phyloP scores from a whole-genome alignment of 2,888 invertebrate genomes.

The Spilarctia lutea region DNA sequence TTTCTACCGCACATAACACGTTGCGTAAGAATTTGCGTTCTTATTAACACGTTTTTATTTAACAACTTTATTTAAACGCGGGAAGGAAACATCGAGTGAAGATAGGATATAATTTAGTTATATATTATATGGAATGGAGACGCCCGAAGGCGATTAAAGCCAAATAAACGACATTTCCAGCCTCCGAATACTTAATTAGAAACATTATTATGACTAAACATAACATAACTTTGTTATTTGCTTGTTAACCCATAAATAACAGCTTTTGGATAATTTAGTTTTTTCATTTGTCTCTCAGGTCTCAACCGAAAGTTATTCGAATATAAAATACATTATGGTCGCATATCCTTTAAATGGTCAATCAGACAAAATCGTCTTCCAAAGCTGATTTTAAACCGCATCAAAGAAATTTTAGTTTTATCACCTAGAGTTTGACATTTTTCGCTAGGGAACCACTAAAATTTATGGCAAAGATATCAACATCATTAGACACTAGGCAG shows the following conservation, averaged over 20 bases:
- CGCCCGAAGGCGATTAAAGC: not conserved
- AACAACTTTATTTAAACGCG: not conserved
- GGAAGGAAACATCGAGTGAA: not conserved
- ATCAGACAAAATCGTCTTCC: not conserved
- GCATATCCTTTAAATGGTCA: not conserved
- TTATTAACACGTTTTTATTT: not conserved
- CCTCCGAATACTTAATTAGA: not conserved
- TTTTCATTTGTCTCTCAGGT: not conserved
- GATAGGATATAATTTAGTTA: not conserved
- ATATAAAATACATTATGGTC: not conserved
- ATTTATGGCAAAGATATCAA: not conserved
- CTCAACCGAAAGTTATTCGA: not conserved
- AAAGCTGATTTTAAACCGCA: too few species aligned
- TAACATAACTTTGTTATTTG: not conserved
- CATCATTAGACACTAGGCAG: not conserved
- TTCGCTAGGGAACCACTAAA: not conserved
- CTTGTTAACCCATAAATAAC: not conserved
- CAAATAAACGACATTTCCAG: not conserved
- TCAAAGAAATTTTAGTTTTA: too few species aligned
- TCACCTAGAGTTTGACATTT: not conserved
- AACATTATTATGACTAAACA: not conserved
- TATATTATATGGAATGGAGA: not conserved
- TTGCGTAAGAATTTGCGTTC: not conserved
- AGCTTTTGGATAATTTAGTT: not conserved
- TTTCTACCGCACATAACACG: constrained; percentile 36